Conservation (phyloP, 2,113 vertebrate genomes). For the Mungos mungo region DNA sequence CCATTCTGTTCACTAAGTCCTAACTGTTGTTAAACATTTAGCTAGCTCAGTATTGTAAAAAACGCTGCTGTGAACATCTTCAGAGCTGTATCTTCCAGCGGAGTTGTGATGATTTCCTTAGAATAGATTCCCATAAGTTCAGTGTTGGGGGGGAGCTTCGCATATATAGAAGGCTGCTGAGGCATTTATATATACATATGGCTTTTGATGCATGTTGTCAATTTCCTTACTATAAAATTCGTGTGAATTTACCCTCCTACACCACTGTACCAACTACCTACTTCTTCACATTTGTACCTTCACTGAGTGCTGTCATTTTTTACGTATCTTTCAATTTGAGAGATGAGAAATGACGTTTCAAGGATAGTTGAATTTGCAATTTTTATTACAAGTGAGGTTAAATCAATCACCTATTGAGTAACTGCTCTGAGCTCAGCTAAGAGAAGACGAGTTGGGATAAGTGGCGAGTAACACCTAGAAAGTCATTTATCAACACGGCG, state of each 20-base stretch:
- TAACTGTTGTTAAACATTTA: not conserved
- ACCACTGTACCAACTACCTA: not conserved
- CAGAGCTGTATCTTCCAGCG: not conserved
- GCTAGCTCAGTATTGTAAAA: not conserved
- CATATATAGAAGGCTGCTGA: not conserved
- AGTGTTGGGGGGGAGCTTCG: not conserved
- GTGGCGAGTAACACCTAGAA: not conserved
- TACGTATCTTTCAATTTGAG: not conserved
- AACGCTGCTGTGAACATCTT: not conserved
- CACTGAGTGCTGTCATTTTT: not conserved
- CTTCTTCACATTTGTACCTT: not conserved
- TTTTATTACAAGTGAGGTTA: constrained; percentile 17
- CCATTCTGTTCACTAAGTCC: not conserved
- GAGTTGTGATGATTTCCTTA: not conserved
- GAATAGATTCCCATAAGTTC: not conserved
- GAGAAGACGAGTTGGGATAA: not conserved
- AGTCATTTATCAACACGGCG: not conserved
- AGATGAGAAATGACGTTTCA: constrained; percentile 39
- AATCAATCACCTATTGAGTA: constrained; percentile 43
- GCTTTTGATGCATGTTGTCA: not conserved
- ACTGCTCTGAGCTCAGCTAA: not conserved
- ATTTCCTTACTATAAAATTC: not conserved
- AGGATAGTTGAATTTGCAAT: not conserved
- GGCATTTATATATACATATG: not conserved
- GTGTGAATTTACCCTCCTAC: not conserved